A percentile compares a stretch with the other conserved stretches of the same genome.
Evolutionary conservation across 2,113 vertebrate genomes (phyloP).

Genomic region (Dromas ardeola): DNA sequence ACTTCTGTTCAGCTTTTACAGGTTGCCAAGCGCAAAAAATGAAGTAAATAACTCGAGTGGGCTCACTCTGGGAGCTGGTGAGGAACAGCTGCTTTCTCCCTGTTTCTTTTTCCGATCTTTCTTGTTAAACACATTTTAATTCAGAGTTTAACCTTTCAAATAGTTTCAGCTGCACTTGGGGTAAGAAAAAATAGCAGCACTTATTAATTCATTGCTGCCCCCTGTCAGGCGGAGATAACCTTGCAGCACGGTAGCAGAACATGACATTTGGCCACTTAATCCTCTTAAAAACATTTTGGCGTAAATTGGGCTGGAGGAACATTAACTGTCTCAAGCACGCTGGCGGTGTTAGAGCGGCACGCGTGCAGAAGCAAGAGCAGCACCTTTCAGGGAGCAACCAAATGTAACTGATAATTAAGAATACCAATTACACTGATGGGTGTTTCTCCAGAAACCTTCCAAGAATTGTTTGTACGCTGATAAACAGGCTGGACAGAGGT

Average conservation of each 20-base stretch:
- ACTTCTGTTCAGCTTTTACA: background rate
- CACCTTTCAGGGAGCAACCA: background rate
- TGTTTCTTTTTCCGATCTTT: background rate
- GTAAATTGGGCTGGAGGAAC: background rate
- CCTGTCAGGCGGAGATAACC: conserved; percentile 64
- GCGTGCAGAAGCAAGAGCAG: background rate
- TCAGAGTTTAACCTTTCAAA: background rate
- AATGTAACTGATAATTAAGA: background rate
- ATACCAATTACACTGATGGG: background rate
- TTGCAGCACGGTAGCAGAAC: conserved; percentile 30
- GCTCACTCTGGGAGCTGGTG: background rate
- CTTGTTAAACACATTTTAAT: background rate
- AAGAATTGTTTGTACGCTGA: conserved; percentile 35
- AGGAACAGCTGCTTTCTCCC: background rate
- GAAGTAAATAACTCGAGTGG: background rate
- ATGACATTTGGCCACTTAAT: conserved; percentile 23
- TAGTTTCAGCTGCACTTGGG: background rate
- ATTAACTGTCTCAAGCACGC: fast-evolving
- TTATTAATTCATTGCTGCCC: conserved; percentile 70
- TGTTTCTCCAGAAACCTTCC: conserved; percentile 39
- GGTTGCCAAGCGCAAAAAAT: background rate
- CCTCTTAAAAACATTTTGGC: background rate
- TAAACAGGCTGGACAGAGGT: background rate
- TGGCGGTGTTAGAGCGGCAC: fast-evolving
- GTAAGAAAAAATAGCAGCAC: background rate